These are phyloP conservation scores for Tenualosa thibaudeaui DNA, from an alignment of 2,797 vertebrate species.

Conservation along the genomic window DNA sequence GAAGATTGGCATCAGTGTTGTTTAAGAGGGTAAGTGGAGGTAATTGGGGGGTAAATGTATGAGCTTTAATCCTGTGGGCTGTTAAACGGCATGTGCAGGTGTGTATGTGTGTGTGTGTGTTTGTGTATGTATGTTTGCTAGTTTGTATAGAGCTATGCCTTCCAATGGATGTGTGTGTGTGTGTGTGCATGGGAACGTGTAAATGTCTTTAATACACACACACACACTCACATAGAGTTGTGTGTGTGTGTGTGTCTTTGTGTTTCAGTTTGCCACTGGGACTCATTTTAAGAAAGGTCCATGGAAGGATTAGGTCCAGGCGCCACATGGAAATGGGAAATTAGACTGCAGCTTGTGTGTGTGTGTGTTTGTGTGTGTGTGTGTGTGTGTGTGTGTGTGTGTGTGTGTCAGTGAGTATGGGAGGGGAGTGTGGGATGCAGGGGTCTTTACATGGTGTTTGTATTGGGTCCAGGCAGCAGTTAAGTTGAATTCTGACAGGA, in stretches of 20 bases:
- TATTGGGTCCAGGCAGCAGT: slow-evolving; percentile 46
- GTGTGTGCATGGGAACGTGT: no score
- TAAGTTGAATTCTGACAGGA: slow-evolving; percentile 53
- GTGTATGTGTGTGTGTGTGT: slow-evolving; percentile 8
- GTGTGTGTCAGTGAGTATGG: slow-evolving; percentile 40
- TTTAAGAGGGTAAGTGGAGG: slow-evolving; percentile 48
- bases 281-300: slow-evolving; percentile 58
- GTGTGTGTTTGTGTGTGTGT: slow-evolving; percentile 39
- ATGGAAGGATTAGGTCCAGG: slow-evolving; percentile 65
- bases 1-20: slow-evolving; percentile 14
- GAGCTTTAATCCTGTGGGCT: slow-evolving; percentile 41
- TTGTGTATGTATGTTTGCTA: not conserved
- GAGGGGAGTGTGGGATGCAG: not conserved
- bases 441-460: slow-evolving; percentile 50
- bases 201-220: not conserved
- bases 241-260: slow-evolving; percentile 37
- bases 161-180: not conserved
- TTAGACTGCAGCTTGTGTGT: slow-evolving; percentile 61
- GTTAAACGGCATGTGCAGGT: slow-evolving; percentile 25
- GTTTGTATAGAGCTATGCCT: not conserved
- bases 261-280: slow-evolving; percentile 42
- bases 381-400: not conserved
- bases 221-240: not conserved
- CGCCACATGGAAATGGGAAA: slow-evolving; percentile 68
- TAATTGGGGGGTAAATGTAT: slow-evolving; percentile 51